phyloP scores from a whole-genome alignment of 2,113 vertebrate species.

The Cynopterus brachyotis region DNA sequence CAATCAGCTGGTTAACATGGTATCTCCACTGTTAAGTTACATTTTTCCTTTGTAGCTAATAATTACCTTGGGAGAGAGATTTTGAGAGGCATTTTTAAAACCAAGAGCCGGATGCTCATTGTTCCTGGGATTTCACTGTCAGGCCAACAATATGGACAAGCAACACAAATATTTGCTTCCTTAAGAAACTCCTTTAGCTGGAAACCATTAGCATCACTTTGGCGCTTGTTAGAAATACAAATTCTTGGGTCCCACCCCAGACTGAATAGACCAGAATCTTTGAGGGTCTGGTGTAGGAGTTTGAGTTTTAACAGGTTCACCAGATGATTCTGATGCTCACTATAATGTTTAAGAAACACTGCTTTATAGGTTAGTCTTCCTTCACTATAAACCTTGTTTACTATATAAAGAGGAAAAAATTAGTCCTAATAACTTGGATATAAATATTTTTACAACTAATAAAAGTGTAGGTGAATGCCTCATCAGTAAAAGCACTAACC shows the following conservation, averaged over 20 bases:
- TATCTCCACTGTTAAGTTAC: neutral
- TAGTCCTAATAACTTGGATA: neutral
- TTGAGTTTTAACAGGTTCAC: neutral
- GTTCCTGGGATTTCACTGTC: neutral
- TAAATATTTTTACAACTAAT: conserved; percentile 39
- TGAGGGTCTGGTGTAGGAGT: neutral
- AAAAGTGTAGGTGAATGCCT: conserved; percentile 13
- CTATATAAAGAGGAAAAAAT: neutral
- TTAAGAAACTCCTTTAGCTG: neutral
- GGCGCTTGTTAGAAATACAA: neutral
- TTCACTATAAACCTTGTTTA: neutral
- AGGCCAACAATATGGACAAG: neutral
- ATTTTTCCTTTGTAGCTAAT: conserved; percentile 18
- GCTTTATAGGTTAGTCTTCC: neutral
- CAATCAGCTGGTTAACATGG: neutral
- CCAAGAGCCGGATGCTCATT: neutral
- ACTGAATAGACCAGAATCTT: neutral
- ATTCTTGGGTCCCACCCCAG: neutral
- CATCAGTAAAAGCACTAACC: neutral
- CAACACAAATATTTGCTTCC: neutral
- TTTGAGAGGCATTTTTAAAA: neutral
- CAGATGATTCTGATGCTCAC: neutral
- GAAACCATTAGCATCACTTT: neutral
- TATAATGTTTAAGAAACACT: neutral
- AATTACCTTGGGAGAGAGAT: neutral